Conservation (phyloP, 2,797 vertebrate genomes). For the Poeciliopsis gracilis region DNA sequence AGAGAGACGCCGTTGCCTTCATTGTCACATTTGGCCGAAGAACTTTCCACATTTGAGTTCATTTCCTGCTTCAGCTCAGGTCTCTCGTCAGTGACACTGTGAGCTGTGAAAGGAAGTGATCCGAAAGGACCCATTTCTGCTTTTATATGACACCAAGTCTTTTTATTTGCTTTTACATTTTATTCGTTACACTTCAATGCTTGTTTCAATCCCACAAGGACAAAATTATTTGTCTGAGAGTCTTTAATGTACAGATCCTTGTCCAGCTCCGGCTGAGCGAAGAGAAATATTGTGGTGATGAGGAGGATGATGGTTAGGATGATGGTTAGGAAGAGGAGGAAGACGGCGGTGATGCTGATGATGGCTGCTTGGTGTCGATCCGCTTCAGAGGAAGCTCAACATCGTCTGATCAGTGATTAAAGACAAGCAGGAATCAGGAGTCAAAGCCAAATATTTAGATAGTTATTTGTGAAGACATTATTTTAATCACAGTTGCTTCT, state of each 20-base stretch:
- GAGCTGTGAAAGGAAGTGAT: background rate
- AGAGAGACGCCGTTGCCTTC: background rate
- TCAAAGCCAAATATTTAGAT: background rate
- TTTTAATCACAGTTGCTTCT: background rate
- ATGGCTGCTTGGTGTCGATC: background rate
- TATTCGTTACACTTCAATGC: too few species aligned
- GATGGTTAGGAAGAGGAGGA: background rate
- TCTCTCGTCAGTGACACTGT: too few species aligned
- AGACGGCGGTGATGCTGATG: too few species aligned
- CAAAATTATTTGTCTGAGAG: too few species aligned
- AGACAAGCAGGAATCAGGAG: background rate
- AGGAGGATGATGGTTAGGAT: background rate
- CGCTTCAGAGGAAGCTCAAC: slow-evolving; percentile 58
- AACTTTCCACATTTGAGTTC: too few species aligned
- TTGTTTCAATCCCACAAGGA: too few species aligned
- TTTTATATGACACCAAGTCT: too few species aligned
- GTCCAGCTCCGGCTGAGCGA: too few species aligned
- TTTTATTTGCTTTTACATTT: too few species aligned
- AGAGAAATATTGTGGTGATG: background rate
- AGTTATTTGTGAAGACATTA: background rate
- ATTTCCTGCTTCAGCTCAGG: too few species aligned
- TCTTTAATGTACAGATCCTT: too few species aligned
- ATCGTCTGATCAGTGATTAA: slow-evolving; percentile 45
- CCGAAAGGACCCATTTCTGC: background rate
- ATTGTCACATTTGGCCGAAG: background rate